phyloP scores from a whole-genome alignment of 1,140 invertebrate species.

The Dermatophagoides farinae region DNA sequence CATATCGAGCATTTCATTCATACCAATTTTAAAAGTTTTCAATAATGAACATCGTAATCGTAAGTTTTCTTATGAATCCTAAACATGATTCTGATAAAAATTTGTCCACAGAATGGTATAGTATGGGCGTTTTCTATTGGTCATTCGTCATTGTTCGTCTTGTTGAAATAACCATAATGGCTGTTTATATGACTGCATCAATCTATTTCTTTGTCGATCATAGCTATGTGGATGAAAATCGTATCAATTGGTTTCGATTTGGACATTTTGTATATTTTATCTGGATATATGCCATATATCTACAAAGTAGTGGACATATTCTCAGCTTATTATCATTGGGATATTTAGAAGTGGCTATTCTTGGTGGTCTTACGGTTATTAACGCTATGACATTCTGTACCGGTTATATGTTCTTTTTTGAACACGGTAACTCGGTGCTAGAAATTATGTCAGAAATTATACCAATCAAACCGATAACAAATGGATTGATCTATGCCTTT shows the following conservation, averaged over 20 bases:
- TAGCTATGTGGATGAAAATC: not conserved
- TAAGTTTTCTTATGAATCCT: not conserved
- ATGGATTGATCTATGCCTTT: not conserved
- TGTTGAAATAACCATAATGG: not conserved
- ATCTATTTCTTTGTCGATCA: not conserved
- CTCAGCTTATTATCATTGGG: not conserved
- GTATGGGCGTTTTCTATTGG: slow-evolving; percentile 3
- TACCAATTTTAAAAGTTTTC: not conserved
- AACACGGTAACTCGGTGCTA: not conserved
- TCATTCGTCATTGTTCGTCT: not conserved
- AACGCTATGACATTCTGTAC: not conserved
- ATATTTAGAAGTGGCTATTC: not conserved
- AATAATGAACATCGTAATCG: not conserved
- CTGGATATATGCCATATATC: not conserved
- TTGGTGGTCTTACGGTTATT: not conserved
- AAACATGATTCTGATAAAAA: not conserved
- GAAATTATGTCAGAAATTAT: not conserved
- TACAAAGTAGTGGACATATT: not conserved
- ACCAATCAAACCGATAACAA: not conserved
- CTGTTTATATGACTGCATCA: not conserved
- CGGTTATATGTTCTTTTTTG: not conserved
- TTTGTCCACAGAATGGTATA: not conserved
- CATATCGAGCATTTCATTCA: not conserved
- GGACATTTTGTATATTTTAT: not conserved
- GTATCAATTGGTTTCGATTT: not conserved